Percentiles rank a stretch among this genome's conserved stretches.
These are phyloP conservation scores for Drosophila setosimentum DNA, from an alignment of 2,888 invertebrate genomes.

Conservation along the genomic window DNA sequence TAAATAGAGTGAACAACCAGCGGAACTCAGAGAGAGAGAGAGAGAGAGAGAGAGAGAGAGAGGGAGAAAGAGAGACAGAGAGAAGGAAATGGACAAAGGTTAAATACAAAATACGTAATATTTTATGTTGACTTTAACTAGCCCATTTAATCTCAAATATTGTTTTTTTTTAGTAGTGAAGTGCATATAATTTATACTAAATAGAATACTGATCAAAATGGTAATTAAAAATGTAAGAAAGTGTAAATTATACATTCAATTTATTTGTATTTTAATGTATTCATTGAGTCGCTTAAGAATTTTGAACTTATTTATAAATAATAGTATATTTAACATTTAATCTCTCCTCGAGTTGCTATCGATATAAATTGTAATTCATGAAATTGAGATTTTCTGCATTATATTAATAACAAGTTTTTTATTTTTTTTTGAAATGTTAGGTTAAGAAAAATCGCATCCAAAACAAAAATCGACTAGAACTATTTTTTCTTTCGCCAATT, in stretches of 20 bases:
- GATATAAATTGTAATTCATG: not conserved
- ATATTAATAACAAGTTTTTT: no score
- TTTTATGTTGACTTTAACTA: not conserved
- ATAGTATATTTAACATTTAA: not conserved
- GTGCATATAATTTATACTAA: not conserved
- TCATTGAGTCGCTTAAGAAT: not conserved
- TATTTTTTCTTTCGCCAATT: no score
- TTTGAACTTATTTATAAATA: no score
- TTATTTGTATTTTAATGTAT: not conserved
- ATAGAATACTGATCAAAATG: not conserved
- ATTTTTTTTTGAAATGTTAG: no score
- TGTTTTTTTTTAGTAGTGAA: not conserved
- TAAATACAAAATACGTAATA: not conserved
- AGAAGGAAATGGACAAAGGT: not conserved
- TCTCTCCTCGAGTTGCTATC: not conserved
- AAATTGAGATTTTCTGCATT: not conserved
- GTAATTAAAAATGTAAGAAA: not conserved
- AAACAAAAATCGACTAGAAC: no score
- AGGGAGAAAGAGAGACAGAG: not conserved
- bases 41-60: not conserved
- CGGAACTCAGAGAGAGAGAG: not conserved
- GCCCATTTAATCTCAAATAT: not conserved
- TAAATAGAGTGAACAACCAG: slow-evolving; percentile 29
- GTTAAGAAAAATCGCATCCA: no score
- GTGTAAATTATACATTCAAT: not conserved